A percentile compares a stretch with the other conserved stretches of the same genome.
These are phyloP conservation scores for Eublepharis macularius DNA, from an alignment of 2,113 vertebrate species.

Conservation along the genomic window DNA sequence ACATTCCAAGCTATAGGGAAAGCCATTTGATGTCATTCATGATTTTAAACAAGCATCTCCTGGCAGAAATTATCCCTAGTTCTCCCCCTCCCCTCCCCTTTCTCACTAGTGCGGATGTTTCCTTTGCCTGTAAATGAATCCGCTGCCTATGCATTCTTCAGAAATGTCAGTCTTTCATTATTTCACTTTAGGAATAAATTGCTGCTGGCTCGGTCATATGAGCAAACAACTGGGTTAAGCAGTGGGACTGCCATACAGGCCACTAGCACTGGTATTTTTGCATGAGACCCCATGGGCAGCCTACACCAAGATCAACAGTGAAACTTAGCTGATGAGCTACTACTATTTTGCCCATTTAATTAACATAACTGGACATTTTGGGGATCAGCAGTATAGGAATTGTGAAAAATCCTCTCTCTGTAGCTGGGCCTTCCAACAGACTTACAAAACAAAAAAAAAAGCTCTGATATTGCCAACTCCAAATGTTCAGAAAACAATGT, in stretches of 20 bases:
- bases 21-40: neutral
- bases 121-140: neutral
- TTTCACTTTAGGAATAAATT: neutral
- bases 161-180: neutral
- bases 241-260: neutral
- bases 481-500: slow-evolving; percentile 6
- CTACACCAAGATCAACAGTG: neutral
- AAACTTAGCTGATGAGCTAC: neutral
- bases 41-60: neutral
- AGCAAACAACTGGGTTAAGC: neutral
- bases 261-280: neutral
- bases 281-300: neutral
- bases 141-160: neutral
- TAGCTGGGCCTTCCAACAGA: neutral
- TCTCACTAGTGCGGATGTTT: neutral
- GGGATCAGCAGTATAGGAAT: neutral
- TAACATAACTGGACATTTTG: neutral
- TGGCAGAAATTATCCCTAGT: neutral
- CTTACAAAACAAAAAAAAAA: neutral
- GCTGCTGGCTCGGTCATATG: neutral
- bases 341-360: slow-evolving; percentile 24
- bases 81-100: neutral
- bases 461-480: neutral
- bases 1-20: neutral
- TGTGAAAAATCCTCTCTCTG: slow-evolving; percentile 1